Base-by-base conservation (phyloP, 2,888 invertebrate genomes). In the Drosophila sordidula region DNA sequence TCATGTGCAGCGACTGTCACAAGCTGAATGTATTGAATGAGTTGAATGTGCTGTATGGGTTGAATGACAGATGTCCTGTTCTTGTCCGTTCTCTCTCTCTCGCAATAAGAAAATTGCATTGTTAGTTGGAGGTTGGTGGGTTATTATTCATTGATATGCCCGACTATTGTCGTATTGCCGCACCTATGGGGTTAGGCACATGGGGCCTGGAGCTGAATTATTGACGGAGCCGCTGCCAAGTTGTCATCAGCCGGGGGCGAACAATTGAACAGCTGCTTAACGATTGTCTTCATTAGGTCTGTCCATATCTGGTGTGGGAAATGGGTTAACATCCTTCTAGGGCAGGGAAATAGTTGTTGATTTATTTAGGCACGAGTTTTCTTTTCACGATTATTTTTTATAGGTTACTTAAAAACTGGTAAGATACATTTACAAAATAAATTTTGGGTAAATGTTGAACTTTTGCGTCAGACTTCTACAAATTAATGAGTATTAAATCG, bases 1-100 rank as follows among this genome's bases (percentile, higher is more conserved):
- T 85, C 89, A 87, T 85, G 89, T 88, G 84, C 75, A 65, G 87
- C 64, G 83, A 68, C 86, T 72, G 82, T 58, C 78, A 77, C 78
- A 77, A 34, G 16, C 56, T 44, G 42, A 63, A 50, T 50, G 57
- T 44, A 51, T 55, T 70, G 69, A 64, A 57, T 70, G 86, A 69
- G 77, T 46, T 45, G 52, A 70, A 63, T 52, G 70, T 18, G 18
- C 41, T 67, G 61, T 61, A 63, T 65, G 66, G 32, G 50, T 52
- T 73, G 83, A 68, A 25, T 80, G 84, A 86, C 84, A 85, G 84
- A 89, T 85, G 84, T 85, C 84, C 89, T 87, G 75, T 64, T 52
- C 64, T 52, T 3, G 22, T n/a, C 11, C n/a, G 52, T 25, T 16
- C 32, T 14, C 34, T 0, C 11, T 12, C 45, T 22, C 8, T 11